phyloP scores from a whole-genome alignment of 2,888 invertebrate genomes.

The Chorisops tibialis region DNA sequence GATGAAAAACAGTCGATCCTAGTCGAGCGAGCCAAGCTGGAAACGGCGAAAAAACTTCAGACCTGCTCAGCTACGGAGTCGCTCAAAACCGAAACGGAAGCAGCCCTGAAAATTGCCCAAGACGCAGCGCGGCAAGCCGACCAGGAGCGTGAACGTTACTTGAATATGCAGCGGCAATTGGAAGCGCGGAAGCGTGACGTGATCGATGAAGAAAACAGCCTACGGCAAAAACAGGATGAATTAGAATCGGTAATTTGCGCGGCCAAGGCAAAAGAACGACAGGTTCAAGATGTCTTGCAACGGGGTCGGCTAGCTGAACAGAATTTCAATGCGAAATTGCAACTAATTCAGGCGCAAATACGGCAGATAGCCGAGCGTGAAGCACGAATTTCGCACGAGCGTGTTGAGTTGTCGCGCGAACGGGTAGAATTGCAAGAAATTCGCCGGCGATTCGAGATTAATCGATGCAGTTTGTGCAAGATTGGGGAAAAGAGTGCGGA shows the following conservation, averaged over 20 bases:
- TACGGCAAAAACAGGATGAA: constrained; percentile 46
- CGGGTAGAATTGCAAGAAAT: constrained; percentile 46
- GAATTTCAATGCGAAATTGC: constrained; percentile 44
- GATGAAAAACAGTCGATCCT: constrained; percentile 44
- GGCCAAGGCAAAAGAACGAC: constrained; percentile 44
- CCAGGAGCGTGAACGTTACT: constrained; percentile 46
- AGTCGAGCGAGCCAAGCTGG: constrained; percentile 44
- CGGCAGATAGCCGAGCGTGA: constrained; percentile 48
- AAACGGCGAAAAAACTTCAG: constrained; percentile 43
- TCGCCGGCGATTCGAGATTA: constrained; percentile 42
- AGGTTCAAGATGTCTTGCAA: constrained; percentile 40
- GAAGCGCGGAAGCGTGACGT: constrained; percentile 47
- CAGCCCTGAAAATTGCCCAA: constrained; percentile 47
- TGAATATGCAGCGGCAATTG: constrained; percentile 45
- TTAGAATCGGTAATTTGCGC: constrained; percentile 42
- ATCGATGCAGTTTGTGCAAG: constrained; percentile 48
- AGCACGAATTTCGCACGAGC: constrained; percentile 46
- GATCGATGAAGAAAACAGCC: constrained; percentile 44
- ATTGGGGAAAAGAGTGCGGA: constrained; percentile 45
- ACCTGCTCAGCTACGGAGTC: constrained; percentile 36
- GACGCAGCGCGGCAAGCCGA: constrained; percentile 49
- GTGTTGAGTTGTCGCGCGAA: constrained; percentile 46
- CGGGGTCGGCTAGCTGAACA: constrained; percentile 43
- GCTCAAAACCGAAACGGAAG: constrained; percentile 45
- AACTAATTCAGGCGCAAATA: constrained; percentile 43